A percentile compares a stretch with the other conserved stretches of the same genome.
Conservation (phyloP, 2,113 vertebrate species). For the Odontophorus gujanensis region DNA sequence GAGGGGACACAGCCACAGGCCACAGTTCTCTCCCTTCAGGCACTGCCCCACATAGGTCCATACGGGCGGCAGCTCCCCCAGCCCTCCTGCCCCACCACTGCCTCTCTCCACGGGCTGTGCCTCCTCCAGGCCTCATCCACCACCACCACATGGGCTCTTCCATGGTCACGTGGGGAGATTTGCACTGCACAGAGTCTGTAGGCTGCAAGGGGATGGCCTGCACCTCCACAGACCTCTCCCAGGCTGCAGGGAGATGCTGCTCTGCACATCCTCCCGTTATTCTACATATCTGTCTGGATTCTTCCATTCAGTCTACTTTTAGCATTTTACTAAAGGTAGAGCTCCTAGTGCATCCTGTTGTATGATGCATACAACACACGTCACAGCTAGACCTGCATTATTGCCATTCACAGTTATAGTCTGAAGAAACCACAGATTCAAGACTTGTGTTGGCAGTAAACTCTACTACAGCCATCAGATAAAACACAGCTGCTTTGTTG, state of each 20-base stretch:
- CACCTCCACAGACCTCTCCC: not conserved
- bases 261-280: not conserved
- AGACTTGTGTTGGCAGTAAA: not conserved
- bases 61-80: not conserved
- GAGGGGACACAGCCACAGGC: not conserved
- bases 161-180: not conserved
- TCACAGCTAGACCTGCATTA: not conserved
- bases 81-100: not conserved
- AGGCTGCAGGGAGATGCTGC: not conserved
- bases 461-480: not conserved
- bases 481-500: not conserved
- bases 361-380: not conserved
- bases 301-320: not conserved
- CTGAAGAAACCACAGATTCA: not conserved
- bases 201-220: not conserved
- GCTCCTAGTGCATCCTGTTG: not conserved
- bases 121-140: not conserved
- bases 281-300: not conserved
- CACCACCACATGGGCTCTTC: not conserved
- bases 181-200: not conserved
- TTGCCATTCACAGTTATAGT: not conserved
- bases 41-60: too few species aligned
- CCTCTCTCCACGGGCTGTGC: not conserved
- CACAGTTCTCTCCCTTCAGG: not conserved
- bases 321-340: not conserved